Conservation (phyloP, 1,140 invertebrate genomes). For the Pseudobourletiella spinata region DNA sequence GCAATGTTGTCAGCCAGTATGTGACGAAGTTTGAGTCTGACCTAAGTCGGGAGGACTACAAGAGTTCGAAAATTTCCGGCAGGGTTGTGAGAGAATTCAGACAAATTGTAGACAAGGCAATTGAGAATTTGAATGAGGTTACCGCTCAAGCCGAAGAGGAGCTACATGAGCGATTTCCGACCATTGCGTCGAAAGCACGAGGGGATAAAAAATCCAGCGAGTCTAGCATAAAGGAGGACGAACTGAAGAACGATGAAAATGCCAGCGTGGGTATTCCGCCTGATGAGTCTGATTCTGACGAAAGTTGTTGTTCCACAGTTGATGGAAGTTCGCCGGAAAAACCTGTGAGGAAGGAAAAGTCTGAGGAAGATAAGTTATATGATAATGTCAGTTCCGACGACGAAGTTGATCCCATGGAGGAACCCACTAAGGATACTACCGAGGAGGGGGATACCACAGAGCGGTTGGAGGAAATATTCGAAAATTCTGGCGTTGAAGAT, state of each 20-base stretch:
- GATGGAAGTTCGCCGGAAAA: not conserved
- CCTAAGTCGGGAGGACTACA: not conserved
- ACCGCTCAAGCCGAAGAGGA: not conserved
- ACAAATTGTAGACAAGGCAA: not conserved
- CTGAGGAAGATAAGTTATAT: too few species aligned
- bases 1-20: not conserved
- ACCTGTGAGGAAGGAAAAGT: too few species aligned
- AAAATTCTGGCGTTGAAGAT: too few species aligned
- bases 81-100: not conserved
- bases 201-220: too few species aligned
- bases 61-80: not conserved
- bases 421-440: too few species aligned
- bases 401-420: too few species aligned
- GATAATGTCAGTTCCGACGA: too few species aligned
- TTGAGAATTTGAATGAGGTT: not conserved
- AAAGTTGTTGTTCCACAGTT: not conserved
- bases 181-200: too few species aligned
- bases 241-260: not conserved
- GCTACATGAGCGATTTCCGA: not conserved
- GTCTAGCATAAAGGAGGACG: not conserved
- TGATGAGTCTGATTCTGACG: not conserved
- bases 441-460: too few species aligned
- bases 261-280: not conserved
- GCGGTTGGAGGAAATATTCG: too few species aligned
- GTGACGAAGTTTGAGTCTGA: not conserved